These are phyloP conservation scores for Vespertilio murinus DNA, from an alignment of 2,797 vertebrate genomes.

Conservation along the genomic window DNA sequence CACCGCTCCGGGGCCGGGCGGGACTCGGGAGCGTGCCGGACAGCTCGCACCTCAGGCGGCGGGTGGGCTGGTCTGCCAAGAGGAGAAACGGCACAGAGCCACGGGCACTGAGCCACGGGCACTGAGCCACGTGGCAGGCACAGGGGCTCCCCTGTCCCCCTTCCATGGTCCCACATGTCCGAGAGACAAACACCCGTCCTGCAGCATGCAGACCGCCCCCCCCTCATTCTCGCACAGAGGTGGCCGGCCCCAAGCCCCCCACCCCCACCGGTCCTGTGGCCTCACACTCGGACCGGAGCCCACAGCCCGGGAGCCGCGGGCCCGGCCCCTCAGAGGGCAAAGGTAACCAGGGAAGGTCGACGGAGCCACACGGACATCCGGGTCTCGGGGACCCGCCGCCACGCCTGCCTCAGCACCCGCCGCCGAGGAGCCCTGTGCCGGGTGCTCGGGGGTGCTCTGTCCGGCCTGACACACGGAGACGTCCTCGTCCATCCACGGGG, in stretches of 20 bases:
- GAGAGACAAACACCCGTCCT: not conserved
- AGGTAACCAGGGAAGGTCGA: not conserved
- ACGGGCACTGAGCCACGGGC: too few species aligned
- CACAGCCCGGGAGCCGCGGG: fast-evolving
- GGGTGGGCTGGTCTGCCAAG: not conserved
- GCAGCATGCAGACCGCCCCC: fast-evolving
- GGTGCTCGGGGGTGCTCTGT: fast-evolving
- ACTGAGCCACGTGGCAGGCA: too few species aligned
- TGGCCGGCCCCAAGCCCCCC: not conserved
- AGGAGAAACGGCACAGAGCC: not conserved
- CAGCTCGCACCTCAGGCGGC: fast-evolving
- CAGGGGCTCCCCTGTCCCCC: not conserved
- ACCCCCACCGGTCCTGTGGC: fast-evolving
- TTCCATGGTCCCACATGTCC: not conserved
- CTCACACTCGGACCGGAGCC: not conserved
- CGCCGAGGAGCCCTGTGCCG: fast-evolving
- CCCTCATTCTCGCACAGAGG: fast-evolving
- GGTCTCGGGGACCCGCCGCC: fast-evolving
- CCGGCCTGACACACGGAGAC: too few species aligned
- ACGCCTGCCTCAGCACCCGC: fast-evolving
- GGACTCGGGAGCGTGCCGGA: not conserved
- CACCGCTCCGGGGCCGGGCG: too few species aligned
- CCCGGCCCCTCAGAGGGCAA: fast-evolving
- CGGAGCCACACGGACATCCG: not conserved
- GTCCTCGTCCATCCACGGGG: fast-evolving